These are phyloP conservation scores for Tachystola acroxantha DNA, from an alignment of 2,888 invertebrate species.

Conservation along the genomic window DNA sequence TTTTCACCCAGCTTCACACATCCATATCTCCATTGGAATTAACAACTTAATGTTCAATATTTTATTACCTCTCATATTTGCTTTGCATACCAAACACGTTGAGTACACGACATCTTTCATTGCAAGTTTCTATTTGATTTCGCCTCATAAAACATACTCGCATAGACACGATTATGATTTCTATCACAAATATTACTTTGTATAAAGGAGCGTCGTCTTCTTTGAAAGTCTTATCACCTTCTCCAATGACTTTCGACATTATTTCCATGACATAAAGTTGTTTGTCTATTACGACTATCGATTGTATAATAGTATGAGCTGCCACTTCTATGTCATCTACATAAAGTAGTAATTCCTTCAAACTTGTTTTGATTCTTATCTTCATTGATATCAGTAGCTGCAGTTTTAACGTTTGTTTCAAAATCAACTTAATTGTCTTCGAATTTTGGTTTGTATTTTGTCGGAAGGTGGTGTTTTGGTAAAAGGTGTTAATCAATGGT, in stretches of 20 bases:
- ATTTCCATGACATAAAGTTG: constrained; percentile 26
- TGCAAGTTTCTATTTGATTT: constrained; percentile 78
- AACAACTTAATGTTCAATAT: constrained; percentile 68
- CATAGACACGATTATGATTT: constrained; percentile 69
- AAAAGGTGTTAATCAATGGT: constrained; percentile 63
- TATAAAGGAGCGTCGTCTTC: constrained; percentile 35
- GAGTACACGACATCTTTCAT: constrained; percentile 68
- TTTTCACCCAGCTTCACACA: constrained; percentile 45
- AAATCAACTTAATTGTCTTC: constrained; percentile 24
- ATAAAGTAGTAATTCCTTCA: constrained; percentile 37
- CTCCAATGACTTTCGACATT: constrained; percentile 23
- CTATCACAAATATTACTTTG: constrained; percentile 71
- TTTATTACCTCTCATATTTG: constrained; percentile 68
- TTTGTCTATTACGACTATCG: constrained; percentile 21
- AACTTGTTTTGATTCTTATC: constrained; percentile 29
- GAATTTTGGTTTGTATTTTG: constrained; percentile 26
- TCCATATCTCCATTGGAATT: constrained; percentile 49
- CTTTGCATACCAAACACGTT: constrained; percentile 64
- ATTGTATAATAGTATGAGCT: constrained; percentile 24
- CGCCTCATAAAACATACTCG: constrained; percentile 67
- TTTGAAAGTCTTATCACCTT: constrained; percentile 22
- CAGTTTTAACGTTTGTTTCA: constrained; percentile 19
- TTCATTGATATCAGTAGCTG: constrained; percentile 44
- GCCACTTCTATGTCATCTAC: constrained; percentile 29
- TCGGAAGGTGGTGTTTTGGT: constrained; percentile 17